These are phyloP conservation scores for Watsonalla binaria DNA, from an alignment of 2,888 invertebrate genomes.

Conservation along the genomic window DNA sequence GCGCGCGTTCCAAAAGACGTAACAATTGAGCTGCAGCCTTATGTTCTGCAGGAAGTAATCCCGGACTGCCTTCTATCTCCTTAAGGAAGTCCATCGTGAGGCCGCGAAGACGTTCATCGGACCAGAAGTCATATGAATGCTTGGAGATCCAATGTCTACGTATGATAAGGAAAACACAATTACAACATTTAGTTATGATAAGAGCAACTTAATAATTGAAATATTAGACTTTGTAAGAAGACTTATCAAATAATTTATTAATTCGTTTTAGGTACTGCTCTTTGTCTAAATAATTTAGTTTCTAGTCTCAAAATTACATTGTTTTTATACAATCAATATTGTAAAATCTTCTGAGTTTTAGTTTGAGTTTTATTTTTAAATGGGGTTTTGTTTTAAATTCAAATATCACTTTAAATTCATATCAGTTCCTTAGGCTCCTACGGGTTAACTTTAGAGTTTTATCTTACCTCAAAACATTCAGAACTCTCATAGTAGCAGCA, in stretches of 20 bases:
- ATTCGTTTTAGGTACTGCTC: too few relatives aligned
- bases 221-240: too few relatives aligned
- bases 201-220: not conserved
- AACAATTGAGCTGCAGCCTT: slow-evolving; percentile 91
- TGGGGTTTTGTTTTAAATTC: too few relatives aligned
- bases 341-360: too few relatives aligned
- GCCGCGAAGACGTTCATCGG: slow-evolving; percentile 84
- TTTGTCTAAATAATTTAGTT: too few relatives aligned
- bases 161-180: not conserved
- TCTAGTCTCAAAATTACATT: too few relatives aligned
- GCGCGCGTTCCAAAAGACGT: slow-evolving; percentile 86
- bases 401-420: too few relatives aligned
- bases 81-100: slow-evolving; percentile 92
- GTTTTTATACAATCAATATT: too few relatives aligned
- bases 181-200: not conserved
- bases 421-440: not conserved
- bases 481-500: slow-evolving; percentile 95
- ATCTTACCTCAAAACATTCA: slow-evolving; percentile 86
- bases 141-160: slow-evolving; percentile 93
- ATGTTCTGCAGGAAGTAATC: slow-evolving; percentile 91
- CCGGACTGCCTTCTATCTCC: slow-evolving; percentile 90
- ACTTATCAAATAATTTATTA: too few relatives aligned
- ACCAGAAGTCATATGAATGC: slow-evolving; percentile 93
- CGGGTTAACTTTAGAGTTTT: not conserved
- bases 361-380: too few relatives aligned